phyloP scores from a whole-genome alignment of 2,888 invertebrate species.

The Brassicogethes aeneus region DNA sequence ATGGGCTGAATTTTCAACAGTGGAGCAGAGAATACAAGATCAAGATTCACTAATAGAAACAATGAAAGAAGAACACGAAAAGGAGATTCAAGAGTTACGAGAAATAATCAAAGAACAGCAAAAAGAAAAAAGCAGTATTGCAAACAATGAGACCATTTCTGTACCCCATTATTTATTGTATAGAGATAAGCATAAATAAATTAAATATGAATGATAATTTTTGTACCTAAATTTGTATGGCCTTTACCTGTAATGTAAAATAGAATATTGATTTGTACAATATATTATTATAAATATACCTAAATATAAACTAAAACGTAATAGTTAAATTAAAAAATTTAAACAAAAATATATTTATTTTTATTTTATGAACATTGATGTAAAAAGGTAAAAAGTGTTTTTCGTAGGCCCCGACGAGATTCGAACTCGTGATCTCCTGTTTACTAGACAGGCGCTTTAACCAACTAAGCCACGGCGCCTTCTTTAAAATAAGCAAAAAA shows the following conservation, averaged over 20 bases:
- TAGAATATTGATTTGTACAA: no score
- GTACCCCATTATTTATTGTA: slow-evolving; percentile 33
- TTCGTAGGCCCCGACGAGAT: slow-evolving; percentile 57
- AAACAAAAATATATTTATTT: no score
- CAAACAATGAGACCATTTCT: slow-evolving; percentile 31
- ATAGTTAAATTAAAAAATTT: no score
- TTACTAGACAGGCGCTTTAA: slow-evolving; percentile 66
- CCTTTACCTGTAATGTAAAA: no score
- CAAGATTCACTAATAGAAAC: slow-evolving; percentile 41
- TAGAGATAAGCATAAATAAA: slow-evolving; percentile 32
- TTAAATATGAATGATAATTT: no score
- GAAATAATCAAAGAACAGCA: slow-evolving; percentile 42
- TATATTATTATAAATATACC: no score
- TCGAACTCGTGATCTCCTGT: slow-evolving; percentile 62
- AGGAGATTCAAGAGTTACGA: slow-evolving; percentile 41
- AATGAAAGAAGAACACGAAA: slow-evolving; percentile 42
- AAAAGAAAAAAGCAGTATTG: slow-evolving; percentile 31
- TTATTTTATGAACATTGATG: no score
- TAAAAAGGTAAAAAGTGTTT: slow-evolving; percentile 27
- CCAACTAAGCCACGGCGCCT: slow-evolving; percentile 74
- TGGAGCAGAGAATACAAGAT: slow-evolving; percentile 43
- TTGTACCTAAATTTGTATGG: no score
- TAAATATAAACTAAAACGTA: no score
- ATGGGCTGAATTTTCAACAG: slow-evolving; percentile 43
- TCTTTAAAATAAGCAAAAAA: no score